phyloP scores from a whole-genome alignment of 2,113 vertebrate species.

The Verasper variegatus region DNA sequence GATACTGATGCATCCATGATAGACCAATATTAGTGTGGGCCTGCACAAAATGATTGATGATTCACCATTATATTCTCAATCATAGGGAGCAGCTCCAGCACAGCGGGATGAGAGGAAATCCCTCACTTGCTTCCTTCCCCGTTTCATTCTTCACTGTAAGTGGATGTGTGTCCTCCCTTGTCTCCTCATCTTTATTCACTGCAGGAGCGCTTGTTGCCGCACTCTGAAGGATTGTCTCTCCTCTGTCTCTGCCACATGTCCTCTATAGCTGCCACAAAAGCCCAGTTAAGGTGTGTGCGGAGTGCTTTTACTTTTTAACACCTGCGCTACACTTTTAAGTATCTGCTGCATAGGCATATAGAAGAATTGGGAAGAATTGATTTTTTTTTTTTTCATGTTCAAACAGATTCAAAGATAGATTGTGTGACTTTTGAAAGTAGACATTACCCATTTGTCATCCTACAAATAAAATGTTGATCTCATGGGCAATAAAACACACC shows the following conservation, averaged over 20 bases:
- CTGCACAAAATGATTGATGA: slow-evolving; percentile 47
- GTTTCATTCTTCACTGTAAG: slow-evolving; percentile 49
- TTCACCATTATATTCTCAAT: slow-evolving; percentile 48
- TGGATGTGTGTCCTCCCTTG: slow-evolving; percentile 60
- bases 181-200: slow-evolving; percentile 72
- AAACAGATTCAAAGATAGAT: not conserved
- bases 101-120: slow-evolving; percentile 60
- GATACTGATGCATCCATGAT: not conserved
- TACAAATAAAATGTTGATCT: not conserved
- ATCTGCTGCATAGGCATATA: too few relatives aligned
- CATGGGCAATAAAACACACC: not conserved
- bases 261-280: slow-evolving; percentile 48
- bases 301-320: slow-evolving; percentile 19
- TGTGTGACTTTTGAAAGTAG: not conserved
- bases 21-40: not conserved
- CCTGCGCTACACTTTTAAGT: not conserved
- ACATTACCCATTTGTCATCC: not conserved
- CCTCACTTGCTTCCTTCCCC: slow-evolving; percentile 26
- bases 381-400: not conserved
- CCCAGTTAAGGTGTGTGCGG: slow-evolving; percentile 25
- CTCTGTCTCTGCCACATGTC: slow-evolving; percentile 40
- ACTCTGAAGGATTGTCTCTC: slow-evolving; percentile 67
- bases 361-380: not conserved
- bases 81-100: slow-evolving; percentile 31
- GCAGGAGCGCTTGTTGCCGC: slow-evolving; percentile 45